These are phyloP conservation scores for Brachyptera risi DNA, from an alignment of 2,888 invertebrate genomes.

Conservation along the genomic window DNA sequence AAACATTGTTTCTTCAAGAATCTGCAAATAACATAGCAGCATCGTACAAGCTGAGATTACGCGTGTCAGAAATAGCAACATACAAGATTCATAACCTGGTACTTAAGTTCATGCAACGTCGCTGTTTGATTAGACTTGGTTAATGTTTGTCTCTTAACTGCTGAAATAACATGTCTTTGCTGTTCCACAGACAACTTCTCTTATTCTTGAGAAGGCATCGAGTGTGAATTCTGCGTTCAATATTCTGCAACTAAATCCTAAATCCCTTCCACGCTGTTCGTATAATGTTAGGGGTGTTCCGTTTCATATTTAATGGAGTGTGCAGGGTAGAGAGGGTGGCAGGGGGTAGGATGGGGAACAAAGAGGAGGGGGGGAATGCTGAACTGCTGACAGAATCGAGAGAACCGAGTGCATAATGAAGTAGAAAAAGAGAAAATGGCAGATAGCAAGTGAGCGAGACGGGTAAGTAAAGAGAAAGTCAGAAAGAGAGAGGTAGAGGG, in stretches of 20 bases:
- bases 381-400: slow-evolving; percentile 20
- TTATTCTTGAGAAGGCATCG: neutral
- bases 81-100: too few relatives aligned
- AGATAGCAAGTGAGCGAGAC: neutral
- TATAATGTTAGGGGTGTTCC: slow-evolving; percentile 21
- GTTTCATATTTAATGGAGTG: slow-evolving; percentile 23
- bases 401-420: slow-evolving; percentile 22
- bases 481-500: neutral
- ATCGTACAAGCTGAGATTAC: too few relatives aligned
- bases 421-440: slow-evolving; percentile 21
- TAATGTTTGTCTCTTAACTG: too few relatives aligned
- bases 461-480: neutral
- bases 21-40: too few relatives aligned
- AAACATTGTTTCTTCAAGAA: too few relatives aligned
- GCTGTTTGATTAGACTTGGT: too few relatives aligned
- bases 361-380: slow-evolving; percentile 8
- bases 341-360: slow-evolving; percentile 20
- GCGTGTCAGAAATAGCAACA: too few relatives aligned
- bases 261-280: slow-evolving; percentile 19
- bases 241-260: slow-evolving; percentile 13
- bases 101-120: too few relatives aligned
- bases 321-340: slow-evolving; percentile 11
- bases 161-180: too few relatives aligned
- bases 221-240: slow-evolving; percentile 7
- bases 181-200: too few relatives aligned